Evolutionary conservation across 2,113 vertebrate species (phyloP).

Genomic region (Oreochromis aureus): DNA sequence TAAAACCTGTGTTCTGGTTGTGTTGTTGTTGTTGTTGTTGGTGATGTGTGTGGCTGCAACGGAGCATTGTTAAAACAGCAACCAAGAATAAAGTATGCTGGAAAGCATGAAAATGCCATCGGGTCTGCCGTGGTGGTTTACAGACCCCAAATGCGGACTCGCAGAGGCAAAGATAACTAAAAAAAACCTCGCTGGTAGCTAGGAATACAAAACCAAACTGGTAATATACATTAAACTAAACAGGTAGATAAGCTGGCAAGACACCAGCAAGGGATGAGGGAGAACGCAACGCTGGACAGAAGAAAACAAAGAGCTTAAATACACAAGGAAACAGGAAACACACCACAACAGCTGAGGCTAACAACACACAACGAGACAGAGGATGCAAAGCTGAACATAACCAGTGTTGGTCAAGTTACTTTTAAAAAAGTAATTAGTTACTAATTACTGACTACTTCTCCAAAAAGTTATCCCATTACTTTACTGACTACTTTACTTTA

Average conservation of each 20-base stretch:
- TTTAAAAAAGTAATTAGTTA: neutral
- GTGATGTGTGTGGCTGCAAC: neutral
- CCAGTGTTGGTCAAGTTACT: neutral
- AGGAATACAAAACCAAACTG: too few relatives aligned
- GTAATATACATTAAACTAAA: too few relatives aligned
- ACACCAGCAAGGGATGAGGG: neutral
- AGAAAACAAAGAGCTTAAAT: neutral
- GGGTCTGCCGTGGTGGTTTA: rapidly evolving
- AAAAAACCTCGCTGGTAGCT: neutral
- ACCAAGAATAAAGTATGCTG: neutral
- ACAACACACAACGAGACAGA: neutral
- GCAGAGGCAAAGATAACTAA: neutral
- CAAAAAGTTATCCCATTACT: neutral
- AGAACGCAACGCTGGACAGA: rapidly evolving
- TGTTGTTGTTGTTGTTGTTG: neutral
- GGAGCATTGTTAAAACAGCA: neutral
- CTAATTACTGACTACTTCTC: neutral
- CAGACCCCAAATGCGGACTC: neutral
- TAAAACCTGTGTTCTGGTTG: neutral
- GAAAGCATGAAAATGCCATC: neutral
- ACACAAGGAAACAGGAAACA: neutral
- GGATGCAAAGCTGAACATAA: neutral
- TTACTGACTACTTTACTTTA: neutral
- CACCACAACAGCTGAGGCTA: neutral
- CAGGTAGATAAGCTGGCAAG: neutral